These are phyloP conservation scores for Tricholaema leucomelas DNA, from an alignment of 2,113 vertebrate genomes.

Conservation along the genomic window DNA sequence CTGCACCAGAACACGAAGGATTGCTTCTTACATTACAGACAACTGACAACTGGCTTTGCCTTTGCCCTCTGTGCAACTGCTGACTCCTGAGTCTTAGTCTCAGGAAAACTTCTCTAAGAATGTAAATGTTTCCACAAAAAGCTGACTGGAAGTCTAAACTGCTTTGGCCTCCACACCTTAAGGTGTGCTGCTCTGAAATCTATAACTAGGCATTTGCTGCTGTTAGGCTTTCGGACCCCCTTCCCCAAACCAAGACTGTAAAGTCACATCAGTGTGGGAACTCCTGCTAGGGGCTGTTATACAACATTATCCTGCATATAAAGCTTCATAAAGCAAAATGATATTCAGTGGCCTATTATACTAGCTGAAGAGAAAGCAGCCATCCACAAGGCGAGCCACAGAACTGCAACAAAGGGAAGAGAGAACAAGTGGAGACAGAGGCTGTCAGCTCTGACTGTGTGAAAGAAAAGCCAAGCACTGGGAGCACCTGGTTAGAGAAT, in stretches of 20 bases:
- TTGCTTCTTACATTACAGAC: neutral
- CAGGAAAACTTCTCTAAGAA: neutral
- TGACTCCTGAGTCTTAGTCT: neutral
- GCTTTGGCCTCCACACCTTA: neutral
- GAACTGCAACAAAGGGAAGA: neutral
- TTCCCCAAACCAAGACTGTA: neutral
- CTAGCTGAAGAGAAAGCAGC: neutral
- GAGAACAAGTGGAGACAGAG: neutral
- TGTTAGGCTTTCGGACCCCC: neutral
- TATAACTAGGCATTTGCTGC: neutral
- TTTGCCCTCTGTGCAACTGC: neutral
- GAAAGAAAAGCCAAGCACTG: neutral
- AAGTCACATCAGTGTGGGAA: neutral
- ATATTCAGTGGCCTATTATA: neutral
- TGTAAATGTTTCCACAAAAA: neutral
- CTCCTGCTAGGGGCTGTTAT: neutral
- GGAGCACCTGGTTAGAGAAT: neutral
- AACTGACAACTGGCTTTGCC: neutral
- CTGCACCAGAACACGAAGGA: neutral
- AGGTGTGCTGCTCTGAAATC: neutral
- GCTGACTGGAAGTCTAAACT: neutral
- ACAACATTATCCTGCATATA: neutral
- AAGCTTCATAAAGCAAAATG: neutral
- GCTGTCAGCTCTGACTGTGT: neutral
- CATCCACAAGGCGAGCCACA: neutral